Evolutionary conservation across 2,797 vertebrate species (phyloP).

Genomic region (Myotis planiceps): DNA sequence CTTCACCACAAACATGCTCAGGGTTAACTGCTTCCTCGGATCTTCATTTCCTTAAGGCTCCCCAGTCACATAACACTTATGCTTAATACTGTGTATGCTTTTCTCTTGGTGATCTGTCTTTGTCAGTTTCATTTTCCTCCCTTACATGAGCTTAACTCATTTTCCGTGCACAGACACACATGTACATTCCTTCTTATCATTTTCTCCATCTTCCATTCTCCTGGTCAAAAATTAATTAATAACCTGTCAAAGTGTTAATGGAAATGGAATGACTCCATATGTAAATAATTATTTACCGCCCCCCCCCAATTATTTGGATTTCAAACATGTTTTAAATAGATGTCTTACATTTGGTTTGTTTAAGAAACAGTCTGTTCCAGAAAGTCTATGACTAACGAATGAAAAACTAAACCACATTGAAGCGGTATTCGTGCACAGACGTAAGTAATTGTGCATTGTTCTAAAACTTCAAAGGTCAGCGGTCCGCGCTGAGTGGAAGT

Average conservation of each 20-base stretch:
- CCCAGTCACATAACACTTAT: background rate
- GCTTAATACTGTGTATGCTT: background rate
- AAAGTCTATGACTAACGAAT: constrained; percentile 38
- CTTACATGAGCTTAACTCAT: background rate
- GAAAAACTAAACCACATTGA: background rate
- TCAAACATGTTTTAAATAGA: constrained; percentile 54
- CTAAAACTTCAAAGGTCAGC: background rate
- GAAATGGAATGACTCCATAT: constrained; percentile 27
- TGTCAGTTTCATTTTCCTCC: background rate
- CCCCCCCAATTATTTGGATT: background rate
- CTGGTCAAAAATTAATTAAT: constrained; percentile 31
- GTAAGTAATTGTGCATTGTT: background rate
- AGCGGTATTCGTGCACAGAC: background rate
- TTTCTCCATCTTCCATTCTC: background rate
- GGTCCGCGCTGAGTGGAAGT: background rate
- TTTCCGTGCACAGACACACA: background rate
- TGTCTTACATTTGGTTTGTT: constrained; percentile 9
- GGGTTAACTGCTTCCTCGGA: background rate
- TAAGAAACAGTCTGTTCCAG: constrained; percentile 42
- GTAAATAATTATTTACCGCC: constrained; percentile 1
- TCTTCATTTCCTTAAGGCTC: background rate
- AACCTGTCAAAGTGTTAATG: background rate
- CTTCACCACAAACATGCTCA: background rate
- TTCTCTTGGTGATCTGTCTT: background rate
- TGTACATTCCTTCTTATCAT: background rate